Evolutionary conservation across 2,797 vertebrate species (phyloP), one percentile per base, ranked within the genome.

Genomic region (Megaceryle alcyon): DNA sequence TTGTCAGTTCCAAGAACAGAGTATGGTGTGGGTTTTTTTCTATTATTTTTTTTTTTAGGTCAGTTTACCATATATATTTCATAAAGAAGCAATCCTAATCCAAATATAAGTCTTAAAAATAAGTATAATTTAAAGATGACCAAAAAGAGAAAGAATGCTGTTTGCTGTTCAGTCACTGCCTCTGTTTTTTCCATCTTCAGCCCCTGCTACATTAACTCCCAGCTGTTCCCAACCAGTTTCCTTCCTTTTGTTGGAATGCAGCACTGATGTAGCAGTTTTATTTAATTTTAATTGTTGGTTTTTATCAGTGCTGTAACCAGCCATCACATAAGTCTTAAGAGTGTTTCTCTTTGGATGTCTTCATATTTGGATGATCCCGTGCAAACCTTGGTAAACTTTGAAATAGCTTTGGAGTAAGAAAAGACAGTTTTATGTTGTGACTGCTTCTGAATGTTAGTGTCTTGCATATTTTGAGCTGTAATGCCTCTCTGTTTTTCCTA

Each of bases 171-270:
- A 77, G 78, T 77, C 46, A 65, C 26, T 63, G 28, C 64, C 54
- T 82, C 46, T 72, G 9, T 12, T 88, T 88, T 86, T 92, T n/a
- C 2, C 64, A 41, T 84, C 33, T 82, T 85, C 44, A 80, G n/a
- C 11, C 31, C 6, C 35, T 91, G 37, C 64, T 80, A 18, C 41
- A 37, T 57, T 73, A 93, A 82, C 16, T 92, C 72, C 39, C 63
- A 86, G 65, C 76, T 92, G 76, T 93, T 94, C 49, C n/a, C n/a
- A 84, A 7, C 23, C 28, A 73, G 26, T 82, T 94, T 80, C 14
- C 29, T 75, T 96, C 43, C 48, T 87, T 92, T 79, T 82, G 73
- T 53, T 92, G 75, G 76, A 91, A 89, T 85, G 54, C 61, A 93
- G 84, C 68, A 80, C 41, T 78, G 85, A 81, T 41, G 48, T 65